Base-by-base conservation (phyloP, 37 sponge, comb jelly and placozoan species). In the Beroe ovata region DNA sequence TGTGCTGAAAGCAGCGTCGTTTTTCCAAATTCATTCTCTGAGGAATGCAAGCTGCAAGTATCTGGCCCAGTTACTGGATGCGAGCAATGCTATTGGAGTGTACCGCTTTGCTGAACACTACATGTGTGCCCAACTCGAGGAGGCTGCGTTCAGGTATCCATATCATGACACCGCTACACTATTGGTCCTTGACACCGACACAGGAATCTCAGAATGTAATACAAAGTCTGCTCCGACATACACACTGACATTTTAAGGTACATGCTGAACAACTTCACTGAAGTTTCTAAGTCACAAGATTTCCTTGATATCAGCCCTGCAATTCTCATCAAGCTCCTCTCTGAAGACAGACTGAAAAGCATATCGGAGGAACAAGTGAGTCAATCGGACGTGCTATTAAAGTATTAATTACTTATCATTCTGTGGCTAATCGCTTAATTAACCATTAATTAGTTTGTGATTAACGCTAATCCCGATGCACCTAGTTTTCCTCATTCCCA, bases 41-140 rank as follows among this genome's bases (percentile, higher is more conserved):
- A 39, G 84, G 23, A 77, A 77, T 40, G 84, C 84, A 40, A 42
- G 84, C 84, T 77, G 84, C 54, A 77, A 77, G 38, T 77, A 26
- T 19, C 47, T 77, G 0, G 41, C 84, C 19, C 42, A 77, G 38
- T 54, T 77, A 21, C 54, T 77, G 1, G 84, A 38, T 19, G 8
- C 42, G 35, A 35, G 38, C 28, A 77, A 77, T 23, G 42, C 25
- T 20, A 77, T 77, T 41, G 84, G 84, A 11, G 38, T 77, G 38
- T 77, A 77, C 22, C 1, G 22, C 25, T 42, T 77, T 42, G 84
- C 84, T 19, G 84, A 77, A 77, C 20, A 40, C 22, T 77, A 32
- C 54, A 23, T 25, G 1, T 77, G 84, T 77, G 4, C 84, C 6
- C 84, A 77, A 20, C 54, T 77, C 14, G 36, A 77, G 25, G 84